Base-by-base conservation (phyloP, 1,140 invertebrate genomes). In the Lepidostoma basale region DNA sequence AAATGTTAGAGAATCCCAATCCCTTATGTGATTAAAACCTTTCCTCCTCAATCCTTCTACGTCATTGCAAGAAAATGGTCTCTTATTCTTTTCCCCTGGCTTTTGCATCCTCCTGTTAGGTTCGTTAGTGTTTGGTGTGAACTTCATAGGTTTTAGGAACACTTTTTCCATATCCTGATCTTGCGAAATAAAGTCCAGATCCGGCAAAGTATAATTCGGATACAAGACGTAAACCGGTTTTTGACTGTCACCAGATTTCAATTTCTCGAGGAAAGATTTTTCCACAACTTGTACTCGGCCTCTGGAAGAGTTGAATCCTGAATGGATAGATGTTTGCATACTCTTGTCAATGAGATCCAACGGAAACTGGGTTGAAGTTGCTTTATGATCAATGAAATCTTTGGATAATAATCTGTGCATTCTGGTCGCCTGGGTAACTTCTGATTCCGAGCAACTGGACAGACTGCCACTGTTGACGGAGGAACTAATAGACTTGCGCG, bases 1-100 rank as follows among this genome's bases (percentile, higher is more conserved):
- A 56, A 96, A 90, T 66, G 91, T 93, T 30, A 97, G 81, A 0
- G 93, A 96, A 75, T 95, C 92, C 94, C 94, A 97, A 76, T 97
- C 95, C 74, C 88, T 87, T 8, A 97, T 89, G 74, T 96, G 92
- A 20, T 87, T 86, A 67, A 95, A 89, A 65, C 92, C 91, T 76
- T 90, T 88, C 73, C 89, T 90, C 73, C 89, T 89, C 12, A 96
- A 78, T 22, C 87, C 85, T 78, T 95, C 93, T 30, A 94, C 84
- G 76, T 95, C 93, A 70, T 89, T 91, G 75, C 90, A 93, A 20
- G 92, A 93, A 70, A 92, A 90, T n/a, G 92, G 92, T 73, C 92
- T 82, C 70, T 82, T 79, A 12, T 79, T 77, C 74, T 83, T 86
- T 28, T 75, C 70, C 66, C 76, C 76, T 67, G 77, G 76, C 45